These are phyloP conservation scores for Bradysia coprophila DNA, from an alignment of 1,140 invertebrate species.

Conservation along the genomic window DNA sequence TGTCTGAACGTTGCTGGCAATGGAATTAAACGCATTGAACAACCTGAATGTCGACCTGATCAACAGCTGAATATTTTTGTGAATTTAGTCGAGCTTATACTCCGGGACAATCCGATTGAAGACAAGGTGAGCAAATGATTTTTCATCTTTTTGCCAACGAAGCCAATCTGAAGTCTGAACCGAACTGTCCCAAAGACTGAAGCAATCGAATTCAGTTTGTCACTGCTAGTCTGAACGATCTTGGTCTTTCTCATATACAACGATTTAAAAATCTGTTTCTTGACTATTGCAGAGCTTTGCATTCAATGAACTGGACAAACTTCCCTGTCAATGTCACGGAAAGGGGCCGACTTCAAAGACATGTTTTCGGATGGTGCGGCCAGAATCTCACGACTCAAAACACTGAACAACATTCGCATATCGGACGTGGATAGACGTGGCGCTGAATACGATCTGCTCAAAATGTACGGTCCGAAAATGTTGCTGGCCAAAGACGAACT, in stretches of 20 bases:
- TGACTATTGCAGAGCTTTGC: conserved; percentile 9
- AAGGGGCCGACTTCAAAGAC: conserved; percentile 48
- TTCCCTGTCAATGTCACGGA: conserved; percentile 52
- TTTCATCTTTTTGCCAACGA: neutral
- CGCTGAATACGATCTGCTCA: conserved; percentile 79
- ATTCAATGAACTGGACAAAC: conserved; percentile 66
- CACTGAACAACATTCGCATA: conserved; percentile 49
- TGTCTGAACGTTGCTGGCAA: conserved; percentile 45
- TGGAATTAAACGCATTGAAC: conserved; percentile 34
- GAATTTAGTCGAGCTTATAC: conserved; percentile 14
- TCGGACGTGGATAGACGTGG: conserved; percentile 46
- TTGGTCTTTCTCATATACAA: no score
- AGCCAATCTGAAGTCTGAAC: no score
- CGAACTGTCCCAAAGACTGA: no score
- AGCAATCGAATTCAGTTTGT: no score
- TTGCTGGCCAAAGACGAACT: conserved; percentile 10
- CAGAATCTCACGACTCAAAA: conserved; percentile 24
- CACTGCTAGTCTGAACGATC: no score
- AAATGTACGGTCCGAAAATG: conserved; percentile 54
- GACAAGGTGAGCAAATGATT: conserved; percentile 11
- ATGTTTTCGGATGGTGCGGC: conserved; percentile 20
- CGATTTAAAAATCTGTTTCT: neutral
- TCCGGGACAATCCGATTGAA: conserved; percentile 20
- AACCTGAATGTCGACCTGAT: conserved; percentile 18
- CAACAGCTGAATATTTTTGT: conserved; percentile 15